Evolutionary conservation across 2,888 invertebrate genomes (phyloP), one percentile per base, ranked within the genome.

Genomic region (Chloroclysta siterata): DNA sequence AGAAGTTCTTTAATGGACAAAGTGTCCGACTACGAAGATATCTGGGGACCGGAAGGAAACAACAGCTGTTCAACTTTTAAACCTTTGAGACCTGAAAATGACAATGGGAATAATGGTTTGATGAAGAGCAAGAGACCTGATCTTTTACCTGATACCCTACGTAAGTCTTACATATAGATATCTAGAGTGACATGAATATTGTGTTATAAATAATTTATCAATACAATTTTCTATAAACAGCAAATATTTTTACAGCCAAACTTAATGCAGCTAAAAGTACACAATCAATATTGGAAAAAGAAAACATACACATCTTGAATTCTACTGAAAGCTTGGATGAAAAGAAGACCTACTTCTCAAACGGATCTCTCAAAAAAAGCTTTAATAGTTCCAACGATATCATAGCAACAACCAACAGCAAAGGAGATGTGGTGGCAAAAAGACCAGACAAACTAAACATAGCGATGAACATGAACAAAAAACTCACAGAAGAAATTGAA

Each of bases 21-120:
- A 91, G 96, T 97, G 51, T 98, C 98, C 76, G 98, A 98, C 87
- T 98, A 98, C 82, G 98, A 98, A 90, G 98, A 98, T 83, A 96
- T 98, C 74, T 98, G 98, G 98, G 95, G 96, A 68, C 95, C 95
- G 58, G 95, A 95, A 79, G 84, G 85, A 68, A 92, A 91, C 70
- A 88, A 84, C 28, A 55, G 54, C 68, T 90, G 93, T 71, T 88
- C 93, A 42, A 89, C 92, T 22, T 93, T 93, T 66, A 89, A 93
- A 75, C 90, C 94, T 72, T 75, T 88, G 75, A 88, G 87, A 76
- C 70, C 78, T 58, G 91, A 90, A 70, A 88, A 83, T 72, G 89
- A 90, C 68, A 87, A 86, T 66, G 76, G 85, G 28, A 93, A 90
- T 65, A 93, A 94, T 68, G 94, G 94, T 11, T 65, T 91, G 8